A percentile compares a stretch with the other conserved stretches of the same genome.
Evolutionary conservation across 2,113 vertebrate species (phyloP).

Genomic region (Sitta europaea): DNA sequence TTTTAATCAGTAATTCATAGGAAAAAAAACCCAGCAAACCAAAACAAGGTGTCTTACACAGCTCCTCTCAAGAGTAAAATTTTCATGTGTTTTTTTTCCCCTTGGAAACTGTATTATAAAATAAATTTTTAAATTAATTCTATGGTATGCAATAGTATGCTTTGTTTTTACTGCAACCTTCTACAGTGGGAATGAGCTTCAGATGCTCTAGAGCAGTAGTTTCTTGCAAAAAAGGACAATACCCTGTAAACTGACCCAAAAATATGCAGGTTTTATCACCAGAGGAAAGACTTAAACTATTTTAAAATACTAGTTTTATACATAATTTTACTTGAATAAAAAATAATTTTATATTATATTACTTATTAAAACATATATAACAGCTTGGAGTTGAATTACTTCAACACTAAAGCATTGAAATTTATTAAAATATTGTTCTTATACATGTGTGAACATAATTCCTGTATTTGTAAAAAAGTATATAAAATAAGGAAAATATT

Average conservation of each 20-base stretch:
- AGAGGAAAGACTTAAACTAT: slow-evolving; percentile 1
- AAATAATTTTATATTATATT: not conserved
- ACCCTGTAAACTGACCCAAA: not conserved
- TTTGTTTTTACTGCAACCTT: not conserved
- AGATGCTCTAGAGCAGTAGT: not conserved
- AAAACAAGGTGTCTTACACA: not conserved
- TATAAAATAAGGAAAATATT: not conserved
- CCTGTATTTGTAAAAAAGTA: not conserved
- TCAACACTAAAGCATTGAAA: not conserved
- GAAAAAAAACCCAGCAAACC: not conserved
- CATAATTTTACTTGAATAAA: slow-evolving; percentile 36
- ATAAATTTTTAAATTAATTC: not conserved
- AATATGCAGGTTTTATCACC: not conserved
- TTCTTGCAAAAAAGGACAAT: not conserved
- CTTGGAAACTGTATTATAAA: not conserved
- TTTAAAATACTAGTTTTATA: slow-evolving; percentile 34
- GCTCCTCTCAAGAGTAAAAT: not conserved
- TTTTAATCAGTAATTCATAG: not conserved
- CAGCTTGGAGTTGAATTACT: not conserved
- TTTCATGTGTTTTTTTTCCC: not conserved
- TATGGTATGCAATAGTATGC: not conserved
- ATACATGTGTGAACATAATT: not conserved
- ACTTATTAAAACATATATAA: not conserved
- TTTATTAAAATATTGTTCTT: not conserved
- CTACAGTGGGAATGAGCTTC: not conserved